Conservation (phyloP, 1,140 invertebrate species). For the Pseudomyrmex pallidus region DNA sequence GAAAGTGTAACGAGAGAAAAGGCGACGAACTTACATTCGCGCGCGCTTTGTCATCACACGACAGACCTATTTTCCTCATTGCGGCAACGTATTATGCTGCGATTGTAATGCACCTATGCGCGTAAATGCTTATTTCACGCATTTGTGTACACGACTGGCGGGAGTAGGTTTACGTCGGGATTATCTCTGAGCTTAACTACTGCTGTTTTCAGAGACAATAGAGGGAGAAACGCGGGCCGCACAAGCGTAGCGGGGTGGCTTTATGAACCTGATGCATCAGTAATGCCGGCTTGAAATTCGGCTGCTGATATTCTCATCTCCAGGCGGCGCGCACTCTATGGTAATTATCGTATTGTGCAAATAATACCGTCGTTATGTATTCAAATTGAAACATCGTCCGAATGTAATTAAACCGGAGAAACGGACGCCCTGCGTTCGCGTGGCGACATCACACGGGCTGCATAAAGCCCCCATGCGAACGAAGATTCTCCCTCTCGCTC, state of each 20-base stretch:
- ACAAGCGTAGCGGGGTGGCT: constrained; percentile 31
- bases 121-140: constrained; percentile 55
- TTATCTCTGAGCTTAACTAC: constrained; percentile 58
- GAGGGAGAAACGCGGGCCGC: constrained; percentile 8
- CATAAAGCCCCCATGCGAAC: constrained; percentile 6
- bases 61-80: neutral
- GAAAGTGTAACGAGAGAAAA: neutral
- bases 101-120: neutral
- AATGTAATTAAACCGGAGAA: constrained; percentile 56
- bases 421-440: neutral
- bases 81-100: neutral
- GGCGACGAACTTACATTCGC: neutral
- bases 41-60: neutral
- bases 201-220: constrained; percentile 59
- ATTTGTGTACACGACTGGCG: constrained; percentile 31
- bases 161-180: constrained; percentile 46
- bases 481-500: too few relatives aligned
- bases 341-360: constrained; percentile 62
- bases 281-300: constrained; percentile 53
- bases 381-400: constrained; percentile 63
- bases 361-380: constrained; percentile 55
- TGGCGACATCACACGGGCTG: constrained; percentile 25
- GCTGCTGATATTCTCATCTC: constrained; percentile 56
- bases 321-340: constrained; percentile 33
- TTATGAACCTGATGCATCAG: constrained; percentile 57